A percentile compares a stretch with the other conserved stretches of the same genome.
phyloP scores from a whole-genome alignment of 2,797 vertebrate species.

The Fistularia commersonii region DNA sequence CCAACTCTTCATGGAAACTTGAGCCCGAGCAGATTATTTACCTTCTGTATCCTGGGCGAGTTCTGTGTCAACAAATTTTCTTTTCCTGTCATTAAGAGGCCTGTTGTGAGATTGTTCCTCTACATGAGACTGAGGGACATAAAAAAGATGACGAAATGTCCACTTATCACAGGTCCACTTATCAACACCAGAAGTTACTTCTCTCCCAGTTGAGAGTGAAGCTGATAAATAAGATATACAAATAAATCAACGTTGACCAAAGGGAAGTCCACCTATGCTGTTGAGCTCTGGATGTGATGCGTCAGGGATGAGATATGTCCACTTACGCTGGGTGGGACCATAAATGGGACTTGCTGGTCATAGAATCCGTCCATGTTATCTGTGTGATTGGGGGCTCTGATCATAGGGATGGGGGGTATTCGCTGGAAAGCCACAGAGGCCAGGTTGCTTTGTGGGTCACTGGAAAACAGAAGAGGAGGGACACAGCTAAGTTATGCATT shows the following conservation, averaged over 20 bases:
- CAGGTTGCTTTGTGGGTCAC: conserved; percentile 40
- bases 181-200: neutral
- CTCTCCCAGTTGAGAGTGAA: neutral
- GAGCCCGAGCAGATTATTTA: conserved; percentile 45
- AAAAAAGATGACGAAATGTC: conserved; percentile 8
- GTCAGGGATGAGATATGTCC: conserved; percentile 11
- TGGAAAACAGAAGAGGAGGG: conserved; percentile 30
- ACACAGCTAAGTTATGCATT: neutral
- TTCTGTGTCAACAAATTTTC: conserved; percentile 91
- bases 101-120: conserved; percentile 78
- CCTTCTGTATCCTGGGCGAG: conserved; percentile 96
- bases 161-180: neutral
- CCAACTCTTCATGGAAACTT: neutral
- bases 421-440: conserved; percentile 62
- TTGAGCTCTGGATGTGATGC: neutral
- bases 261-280: neutral
- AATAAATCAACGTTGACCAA: neutral
- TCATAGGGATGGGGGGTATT: conserved; percentile 39
- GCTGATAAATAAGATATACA: neutral
- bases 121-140: conserved; percentile 56
- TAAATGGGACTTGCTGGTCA: conserved; percentile 95
- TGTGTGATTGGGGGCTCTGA: conserved; percentile 51
- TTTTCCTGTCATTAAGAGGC: conserved; percentile 83
- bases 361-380: conserved; percentile 94
- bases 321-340: conserved; percentile 89